These are phyloP conservation scores for Psittacus erithacus DNA, from an alignment of 2,113 vertebrate genomes.

Conservation along the genomic window DNA sequence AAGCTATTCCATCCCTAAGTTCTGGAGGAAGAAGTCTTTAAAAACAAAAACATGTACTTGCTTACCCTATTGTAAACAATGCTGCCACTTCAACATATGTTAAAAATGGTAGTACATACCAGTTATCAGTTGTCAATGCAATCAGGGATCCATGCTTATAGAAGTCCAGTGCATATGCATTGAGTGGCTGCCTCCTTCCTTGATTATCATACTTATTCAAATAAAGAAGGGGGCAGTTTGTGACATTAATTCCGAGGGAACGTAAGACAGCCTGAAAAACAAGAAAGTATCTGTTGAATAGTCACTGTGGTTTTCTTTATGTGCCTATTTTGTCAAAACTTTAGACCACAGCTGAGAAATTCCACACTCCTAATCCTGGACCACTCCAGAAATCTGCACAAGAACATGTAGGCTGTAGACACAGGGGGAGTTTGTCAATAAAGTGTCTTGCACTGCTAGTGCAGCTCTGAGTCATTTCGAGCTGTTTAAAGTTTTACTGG, in stretches of 20 bases:
- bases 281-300: not conserved
- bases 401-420: not conserved
- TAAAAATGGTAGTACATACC: constrained; percentile 29
- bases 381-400: not conserved
- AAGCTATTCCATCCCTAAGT: not conserved
- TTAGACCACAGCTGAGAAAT: not conserved
- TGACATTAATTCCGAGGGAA: constrained; percentile 43
- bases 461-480: not conserved
- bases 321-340: not conserved
- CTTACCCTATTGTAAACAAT: not conserved
- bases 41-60: not conserved
- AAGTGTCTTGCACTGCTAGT: not conserved
- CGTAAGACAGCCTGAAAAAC: constrained; percentile 35
- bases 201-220: constrained; percentile 19
- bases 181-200: constrained; percentile 61
- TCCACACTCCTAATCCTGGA: not conserved
- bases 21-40: not conserved
- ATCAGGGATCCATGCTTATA: constrained; percentile 71
- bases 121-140: constrained; percentile 66
- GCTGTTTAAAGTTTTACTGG: not conserved
- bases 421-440: not conserved
- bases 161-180: constrained; percentile 74
- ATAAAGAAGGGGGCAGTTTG: constrained; percentile 57
- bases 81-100: not conserved
- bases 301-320: not conserved